Conservation (phyloP, 1,140 invertebrate species). For the Drosophila oshimai region DNA sequence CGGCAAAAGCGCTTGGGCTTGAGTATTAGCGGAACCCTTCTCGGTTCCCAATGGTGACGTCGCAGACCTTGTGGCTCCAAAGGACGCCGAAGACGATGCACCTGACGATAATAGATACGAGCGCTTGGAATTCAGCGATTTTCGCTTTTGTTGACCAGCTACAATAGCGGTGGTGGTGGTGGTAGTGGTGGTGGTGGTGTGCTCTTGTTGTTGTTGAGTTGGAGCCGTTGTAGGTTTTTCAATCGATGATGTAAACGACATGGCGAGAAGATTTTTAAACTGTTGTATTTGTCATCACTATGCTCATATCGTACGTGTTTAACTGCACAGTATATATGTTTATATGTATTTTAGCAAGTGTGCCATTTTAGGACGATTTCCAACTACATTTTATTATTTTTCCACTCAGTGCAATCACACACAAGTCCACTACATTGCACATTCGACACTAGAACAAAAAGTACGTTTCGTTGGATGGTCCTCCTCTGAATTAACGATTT, state of each 20-base stretch:
- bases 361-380: neutral
- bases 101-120: slow-evolving; percentile 21
- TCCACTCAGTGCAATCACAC: no score
- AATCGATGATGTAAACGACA: slow-evolving; percentile 59
- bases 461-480: no score
- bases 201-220: slow-evolving; percentile 26
- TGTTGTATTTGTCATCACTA: neutral
- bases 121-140: slow-evolving; percentile 25
- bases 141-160: slow-evolving; percentile 36
- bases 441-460: no score
- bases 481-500: no score
- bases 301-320: neutral
- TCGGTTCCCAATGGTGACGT: slow-evolving; percentile 27
- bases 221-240: slow-evolving; percentile 51
- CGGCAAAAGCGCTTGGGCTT: slow-evolving; percentile 6
- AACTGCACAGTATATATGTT: neutral
- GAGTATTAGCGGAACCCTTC: slow-evolving; percentile 3
- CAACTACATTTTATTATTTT: no score
- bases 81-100: slow-evolving; percentile 9
- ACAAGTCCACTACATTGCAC: no score
- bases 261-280: neutral
- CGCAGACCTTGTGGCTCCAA: slow-evolving; percentile 3
- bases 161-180: slow-evolving; percentile 19
- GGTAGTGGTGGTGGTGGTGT: neutral
- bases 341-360: no score